Evolutionary conservation across 2,797 vertebrate species (phyloP).

Genomic region (Anas flavirostris): DNA sequence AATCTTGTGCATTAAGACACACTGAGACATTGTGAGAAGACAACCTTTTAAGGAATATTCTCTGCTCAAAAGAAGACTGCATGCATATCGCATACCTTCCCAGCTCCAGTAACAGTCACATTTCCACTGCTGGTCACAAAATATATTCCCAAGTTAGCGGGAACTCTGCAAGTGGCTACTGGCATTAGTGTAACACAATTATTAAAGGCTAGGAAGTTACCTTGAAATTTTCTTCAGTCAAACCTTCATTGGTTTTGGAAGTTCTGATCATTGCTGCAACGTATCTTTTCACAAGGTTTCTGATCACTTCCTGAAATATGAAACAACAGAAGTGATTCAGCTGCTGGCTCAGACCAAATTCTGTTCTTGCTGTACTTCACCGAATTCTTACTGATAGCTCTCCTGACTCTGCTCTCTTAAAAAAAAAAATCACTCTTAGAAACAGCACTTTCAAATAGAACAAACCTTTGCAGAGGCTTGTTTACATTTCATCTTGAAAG

Average conservation of each 20-base stretch:
- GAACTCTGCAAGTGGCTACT: not conserved
- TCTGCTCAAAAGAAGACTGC: not conserved
- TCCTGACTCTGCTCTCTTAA: not conserved
- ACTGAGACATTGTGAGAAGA: not conserved
- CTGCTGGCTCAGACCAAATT: not conserved
- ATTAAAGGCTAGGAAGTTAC: slow-evolving; percentile 67
- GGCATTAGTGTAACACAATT: not conserved
- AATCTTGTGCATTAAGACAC: not conserved
- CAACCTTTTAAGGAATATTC: not conserved
- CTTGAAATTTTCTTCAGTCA: slow-evolving; percentile 98
- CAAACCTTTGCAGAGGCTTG: not conserved
- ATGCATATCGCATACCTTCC: not conserved
- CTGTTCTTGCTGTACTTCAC: not conserved
- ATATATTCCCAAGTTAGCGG: not conserved
- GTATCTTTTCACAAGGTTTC: slow-evolving; percentile 93
- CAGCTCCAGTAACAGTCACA: not conserved
- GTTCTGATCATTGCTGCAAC: slow-evolving; percentile 97
- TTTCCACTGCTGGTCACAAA: not conserved
- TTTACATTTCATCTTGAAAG: not conserved
- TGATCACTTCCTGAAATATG: slow-evolving; percentile 90
- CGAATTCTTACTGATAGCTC: not conserved
- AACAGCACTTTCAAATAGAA: not conserved
- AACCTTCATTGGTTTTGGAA: slow-evolving; percentile 93
- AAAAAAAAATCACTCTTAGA: too few relatives aligned
- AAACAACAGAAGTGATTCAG: not conserved